Conservation (phyloP, 1,140 invertebrate species). For the Marisa cornuarietis region DNA sequence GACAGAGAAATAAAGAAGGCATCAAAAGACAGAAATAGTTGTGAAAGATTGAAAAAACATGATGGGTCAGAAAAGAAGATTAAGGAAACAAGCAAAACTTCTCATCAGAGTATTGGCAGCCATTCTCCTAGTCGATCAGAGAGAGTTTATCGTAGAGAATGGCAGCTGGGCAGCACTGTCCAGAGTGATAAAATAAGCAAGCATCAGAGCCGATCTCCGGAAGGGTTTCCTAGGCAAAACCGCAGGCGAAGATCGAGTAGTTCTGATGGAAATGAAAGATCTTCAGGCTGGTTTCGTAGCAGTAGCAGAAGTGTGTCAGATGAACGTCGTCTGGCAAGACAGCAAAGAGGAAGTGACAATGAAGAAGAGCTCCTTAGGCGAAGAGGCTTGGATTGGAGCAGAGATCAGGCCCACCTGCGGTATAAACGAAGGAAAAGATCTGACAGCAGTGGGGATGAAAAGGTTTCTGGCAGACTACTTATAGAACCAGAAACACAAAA, state of each 20-base stretch:
- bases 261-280: constrained; percentile 3
- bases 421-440: constrained; percentile 10
- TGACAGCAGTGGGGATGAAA: constrained; percentile 9
- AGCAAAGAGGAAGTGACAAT: not conserved
- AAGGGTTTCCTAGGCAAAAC: not conserved
- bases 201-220: not conserved
- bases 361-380: constrained; percentile 10
- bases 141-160: too few relatives aligned
- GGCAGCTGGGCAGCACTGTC: not conserved
- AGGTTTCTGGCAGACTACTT: not conserved
- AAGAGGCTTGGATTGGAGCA: constrained; percentile 12
- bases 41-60: not conserved
- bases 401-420: constrained; percentile 1
- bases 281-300: not conserved
- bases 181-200: not conserved
- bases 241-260: constrained; percentile 2
- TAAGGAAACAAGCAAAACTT: not conserved
- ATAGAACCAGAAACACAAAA: not conserved
- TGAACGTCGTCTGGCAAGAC: not conserved
- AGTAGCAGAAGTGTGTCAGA: constrained; percentile 5
- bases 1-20: not conserved
- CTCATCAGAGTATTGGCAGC: too few relatives aligned
- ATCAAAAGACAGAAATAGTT: not conserved
- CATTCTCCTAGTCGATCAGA: too few relatives aligned
- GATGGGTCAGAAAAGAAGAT: not conserved